Evolutionary conservation across 2,797 vertebrate species (phyloP).

Genomic region (Chelonia mydas): DNA sequence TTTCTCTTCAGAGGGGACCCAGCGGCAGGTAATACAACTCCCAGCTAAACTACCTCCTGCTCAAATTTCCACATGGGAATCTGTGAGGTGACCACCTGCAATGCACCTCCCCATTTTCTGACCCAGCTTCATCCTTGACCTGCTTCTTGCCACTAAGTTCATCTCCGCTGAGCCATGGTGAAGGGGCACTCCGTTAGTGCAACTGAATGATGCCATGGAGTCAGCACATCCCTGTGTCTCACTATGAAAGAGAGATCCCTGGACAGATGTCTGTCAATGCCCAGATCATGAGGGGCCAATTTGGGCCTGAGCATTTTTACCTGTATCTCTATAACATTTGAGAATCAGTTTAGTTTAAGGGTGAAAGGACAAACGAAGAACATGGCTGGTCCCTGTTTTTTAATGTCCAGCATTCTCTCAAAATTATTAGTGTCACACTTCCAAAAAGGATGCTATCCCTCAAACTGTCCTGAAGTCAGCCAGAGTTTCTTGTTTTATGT

Average conservation of each 20-base stretch:
- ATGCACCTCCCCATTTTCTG: background rate
- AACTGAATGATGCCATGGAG: background rate
- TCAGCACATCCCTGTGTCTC: background rate
- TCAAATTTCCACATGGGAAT: background rate
- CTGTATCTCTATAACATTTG: background rate
- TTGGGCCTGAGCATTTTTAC: background rate
- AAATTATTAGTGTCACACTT: background rate
- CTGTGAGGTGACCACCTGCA: background rate
- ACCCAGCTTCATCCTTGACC: background rate
- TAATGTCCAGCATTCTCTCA: background rate
- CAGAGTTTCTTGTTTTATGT: background rate
- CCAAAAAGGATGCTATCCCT: background rate
- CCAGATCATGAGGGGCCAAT: background rate
- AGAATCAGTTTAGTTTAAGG: background rate
- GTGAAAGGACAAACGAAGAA: background rate
- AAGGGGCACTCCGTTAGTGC: background rate
- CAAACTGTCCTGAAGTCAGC: background rate
- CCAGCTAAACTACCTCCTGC: background rate
- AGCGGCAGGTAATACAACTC: background rate
- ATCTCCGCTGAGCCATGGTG: background rate
- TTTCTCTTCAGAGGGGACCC: background rate
- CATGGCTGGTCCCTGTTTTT: background rate
- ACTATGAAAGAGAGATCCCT: background rate
- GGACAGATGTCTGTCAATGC: rapidly evolving
- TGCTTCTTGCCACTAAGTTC: background rate